Evolutionary conservation across 2,797 vertebrate genomes (phyloP), one percentile per base, ranked within the genome.

Genomic region (Octomys mimax): DNA sequence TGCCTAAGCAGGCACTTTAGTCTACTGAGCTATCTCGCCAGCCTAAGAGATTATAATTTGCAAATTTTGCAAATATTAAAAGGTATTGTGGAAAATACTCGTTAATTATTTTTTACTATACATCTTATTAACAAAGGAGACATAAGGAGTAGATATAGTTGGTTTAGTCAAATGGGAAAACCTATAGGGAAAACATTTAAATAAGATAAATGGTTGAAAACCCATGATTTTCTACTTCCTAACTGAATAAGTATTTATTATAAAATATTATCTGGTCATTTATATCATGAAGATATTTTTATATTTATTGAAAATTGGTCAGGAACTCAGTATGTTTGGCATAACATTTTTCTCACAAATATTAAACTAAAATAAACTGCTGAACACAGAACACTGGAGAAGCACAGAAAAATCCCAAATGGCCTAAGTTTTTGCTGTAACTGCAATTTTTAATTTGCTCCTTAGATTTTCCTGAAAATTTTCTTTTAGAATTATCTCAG

Each of bases 251-350:
- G 2, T 92, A 95, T 78, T 94, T 77, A 70, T 75, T 79, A 81
- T 78, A 92, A 90, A 91, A 49, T 75, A 75, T 91, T 83, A 9
- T 39, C 79, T 85, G 42, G 39, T 77, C 89, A 57, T 93, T 95
- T 96, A 18, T 85, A 26, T 61, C 70, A 42, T 11, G 61, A 80
- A 85, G 5, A 80, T 57, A 28, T 71, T 66, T 90, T 89, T 26
- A 14, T 80, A 77, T 42, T 82, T 84, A 71, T 90, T 91, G 78
- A 4, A 85, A 95, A 79, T 26, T 91, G 39, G 8, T 66, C 22
- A 86, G 22, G 21, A 66, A 16, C 22, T 78, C 26, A 39, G 11
- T 81, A 61, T 42, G 9, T 52, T 52, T 4, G 21, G 4, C 9
- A 64, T 22, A 42, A 62, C 57, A 77, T 6, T 4, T 39, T 59